A percentile compares a stretch with the other conserved stretches of the same genome.
phyloP scores from a whole-genome alignment of 1,140 invertebrate genomes.

The Drosophila bipectinata region DNA sequence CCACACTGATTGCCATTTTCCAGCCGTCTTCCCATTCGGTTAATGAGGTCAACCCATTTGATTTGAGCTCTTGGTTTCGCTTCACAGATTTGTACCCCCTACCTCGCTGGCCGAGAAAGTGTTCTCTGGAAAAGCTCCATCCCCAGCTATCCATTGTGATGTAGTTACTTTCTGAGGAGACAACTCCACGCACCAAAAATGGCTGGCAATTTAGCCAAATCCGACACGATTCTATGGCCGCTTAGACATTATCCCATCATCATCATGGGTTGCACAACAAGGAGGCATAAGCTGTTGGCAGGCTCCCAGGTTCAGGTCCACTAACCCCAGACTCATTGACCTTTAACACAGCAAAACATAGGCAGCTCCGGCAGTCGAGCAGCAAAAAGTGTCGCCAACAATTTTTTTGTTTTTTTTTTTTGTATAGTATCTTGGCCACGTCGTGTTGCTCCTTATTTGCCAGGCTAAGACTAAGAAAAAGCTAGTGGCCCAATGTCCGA shows the following conservation, averaged over 20 bases:
- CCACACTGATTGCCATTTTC: slow-evolving; percentile 57
- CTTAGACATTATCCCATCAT: slow-evolving; percentile 53
- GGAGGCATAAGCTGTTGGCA: slow-evolving; percentile 29
- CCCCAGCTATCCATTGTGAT: slow-evolving; percentile 26
- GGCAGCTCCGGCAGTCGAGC: slow-evolving; percentile 10
- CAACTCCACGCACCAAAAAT: slow-evolving; percentile 45
- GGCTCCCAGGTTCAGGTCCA: slow-evolving; percentile 72
- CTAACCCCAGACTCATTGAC: slow-evolving; percentile 48
- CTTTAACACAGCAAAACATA: neutral
- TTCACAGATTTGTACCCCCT: slow-evolving; percentile 43
- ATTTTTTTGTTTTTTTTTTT: slow-evolving; percentile 15
- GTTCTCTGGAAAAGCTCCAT: slow-evolving; percentile 49
- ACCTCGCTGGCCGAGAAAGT: slow-evolving; percentile 61
- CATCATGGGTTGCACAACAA: slow-evolving; percentile 40
- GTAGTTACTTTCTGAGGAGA: slow-evolving; percentile 7
- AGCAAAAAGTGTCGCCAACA: slow-evolving; percentile 70
- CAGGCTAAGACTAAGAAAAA: slow-evolving; percentile 32
- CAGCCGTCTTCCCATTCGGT: slow-evolving; percentile 13
- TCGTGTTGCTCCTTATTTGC: slow-evolving; percentile 81
- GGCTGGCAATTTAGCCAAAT: slow-evolving; percentile 49
- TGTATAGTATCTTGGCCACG: slow-evolving; percentile 36
- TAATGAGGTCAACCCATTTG: slow-evolving; percentile 74
- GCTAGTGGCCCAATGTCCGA: slow-evolving; percentile 42
- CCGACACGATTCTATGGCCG: slow-evolving; percentile 48
- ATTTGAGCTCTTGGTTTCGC: slow-evolving; percentile 62